Conservation (phyloP, 2,888 invertebrate species). For the Scaptodrosophila latifasciaeformis region DNA sequence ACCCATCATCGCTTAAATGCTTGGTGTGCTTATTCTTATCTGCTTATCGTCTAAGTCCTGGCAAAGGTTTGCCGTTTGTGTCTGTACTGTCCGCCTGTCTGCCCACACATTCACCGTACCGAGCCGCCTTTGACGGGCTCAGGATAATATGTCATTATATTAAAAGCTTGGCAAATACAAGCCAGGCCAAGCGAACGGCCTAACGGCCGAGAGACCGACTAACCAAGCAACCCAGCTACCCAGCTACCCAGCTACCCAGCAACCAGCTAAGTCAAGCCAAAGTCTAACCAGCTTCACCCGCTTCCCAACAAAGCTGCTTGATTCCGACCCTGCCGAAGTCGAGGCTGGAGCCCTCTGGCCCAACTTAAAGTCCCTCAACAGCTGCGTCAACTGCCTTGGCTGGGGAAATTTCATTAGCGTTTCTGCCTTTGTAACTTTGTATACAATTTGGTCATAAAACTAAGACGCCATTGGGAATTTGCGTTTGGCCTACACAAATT, state of each 20-base stretch:
- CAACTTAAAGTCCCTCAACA: slow-evolving; percentile 39
- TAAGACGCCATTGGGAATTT: slow-evolving; percentile 58
- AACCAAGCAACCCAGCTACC: no score
- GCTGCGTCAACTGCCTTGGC: slow-evolving; percentile 13
- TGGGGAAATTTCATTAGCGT: slow-evolving; percentile 59
- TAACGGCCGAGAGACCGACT: not conserved
- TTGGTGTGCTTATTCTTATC: slow-evolving; percentile 22
- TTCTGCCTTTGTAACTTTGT: slow-evolving; percentile 24
- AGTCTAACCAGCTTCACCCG: no score
- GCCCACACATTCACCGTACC: slow-evolving; percentile 3
- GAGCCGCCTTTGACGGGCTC: slow-evolving; percentile 48
- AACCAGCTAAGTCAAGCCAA: no score
- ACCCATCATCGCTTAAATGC: no score
- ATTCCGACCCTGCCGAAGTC: not conserved
- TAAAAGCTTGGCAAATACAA: slow-evolving; percentile 69
- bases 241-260: no score
- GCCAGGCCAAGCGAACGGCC: not conserved
- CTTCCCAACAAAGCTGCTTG: not conserved
- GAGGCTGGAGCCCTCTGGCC: not conserved
- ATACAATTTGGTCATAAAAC: slow-evolving; percentile 45
- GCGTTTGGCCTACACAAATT: slow-evolving; percentile 23
- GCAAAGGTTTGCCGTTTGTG: not conserved
- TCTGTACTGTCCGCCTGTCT: slow-evolving; percentile 11
- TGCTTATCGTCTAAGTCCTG: slow-evolving; percentile 19
- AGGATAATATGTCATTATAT: slow-evolving; percentile 69